Conservation (phyloP, 2,888 invertebrate species). For the Chirona hameri region DNA sequence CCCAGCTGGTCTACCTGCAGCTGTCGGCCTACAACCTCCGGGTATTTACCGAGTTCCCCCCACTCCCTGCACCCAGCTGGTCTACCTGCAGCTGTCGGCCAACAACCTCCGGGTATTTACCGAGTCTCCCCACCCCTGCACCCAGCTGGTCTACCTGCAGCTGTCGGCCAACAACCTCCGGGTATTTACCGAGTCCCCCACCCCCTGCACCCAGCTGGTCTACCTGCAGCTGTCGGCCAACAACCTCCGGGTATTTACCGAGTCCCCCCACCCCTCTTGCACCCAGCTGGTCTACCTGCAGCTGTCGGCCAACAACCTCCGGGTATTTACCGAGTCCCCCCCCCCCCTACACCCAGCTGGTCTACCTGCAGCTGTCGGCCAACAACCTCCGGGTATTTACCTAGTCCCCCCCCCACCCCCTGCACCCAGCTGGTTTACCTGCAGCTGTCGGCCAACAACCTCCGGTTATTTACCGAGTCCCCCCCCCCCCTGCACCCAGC, state of each 20-base stretch:
- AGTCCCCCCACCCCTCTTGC: conserved; percentile 58
- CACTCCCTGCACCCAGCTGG: conserved; percentile 63
- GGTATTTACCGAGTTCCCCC: too few relatives aligned
- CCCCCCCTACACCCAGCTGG: conserved; percentile 63
- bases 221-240: conserved; percentile 42
- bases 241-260: conserved; percentile 38
- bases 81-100: conserved; percentile 42
- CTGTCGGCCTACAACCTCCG: too few relatives aligned
- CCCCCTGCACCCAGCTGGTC: conserved; percentile 61
- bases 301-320: too few relatives aligned
- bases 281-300: conserved; percentile 50
- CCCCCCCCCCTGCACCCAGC: conserved; percentile 67
- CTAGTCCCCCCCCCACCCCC: conserved; percentile 48
- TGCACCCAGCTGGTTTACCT: conserved; percentile 58
- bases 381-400: conserved; percentile 39
- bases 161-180: too few relatives aligned
- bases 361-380: conserved; percentile 42
- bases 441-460: too few relatives aligned
- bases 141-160: conserved; percentile 49
- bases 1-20: conserved; percentile 49
- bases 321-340: too few relatives aligned
- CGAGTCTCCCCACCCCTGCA: conserved; percentile 58
- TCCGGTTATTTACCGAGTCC: too few relatives aligned
- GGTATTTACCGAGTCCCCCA: too few relatives aligned
- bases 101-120: conserved; percentile 39